These are phyloP conservation scores for Merodon equestris DNA, from an alignment of 2,888 invertebrate genomes.

Conservation along the genomic window DNA sequence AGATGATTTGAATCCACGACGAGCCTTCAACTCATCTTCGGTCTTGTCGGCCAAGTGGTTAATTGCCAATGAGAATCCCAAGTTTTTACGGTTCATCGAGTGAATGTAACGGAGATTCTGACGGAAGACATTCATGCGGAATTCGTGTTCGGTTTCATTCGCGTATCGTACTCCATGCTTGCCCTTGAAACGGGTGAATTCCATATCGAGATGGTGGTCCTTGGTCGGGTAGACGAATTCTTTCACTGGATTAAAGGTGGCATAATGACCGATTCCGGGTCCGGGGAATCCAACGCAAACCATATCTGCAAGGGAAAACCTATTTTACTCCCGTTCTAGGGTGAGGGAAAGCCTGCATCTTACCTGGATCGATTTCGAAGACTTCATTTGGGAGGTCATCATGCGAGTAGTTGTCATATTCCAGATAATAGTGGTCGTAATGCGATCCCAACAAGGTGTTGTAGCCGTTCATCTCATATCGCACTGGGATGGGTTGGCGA, in stretches of 20 bases:
- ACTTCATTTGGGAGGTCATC: slow-evolving; percentile 85
- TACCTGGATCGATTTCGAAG: slow-evolving; percentile 84
- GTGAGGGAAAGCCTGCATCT: slow-evolving; percentile 59
- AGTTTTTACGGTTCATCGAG: slow-evolving; percentile 88
- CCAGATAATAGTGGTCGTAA: slow-evolving; percentile 95
- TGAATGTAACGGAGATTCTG: slow-evolving; percentile 92
- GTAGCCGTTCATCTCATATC: slow-evolving; percentile 96
- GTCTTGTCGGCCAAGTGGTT: slow-evolving; percentile 94
- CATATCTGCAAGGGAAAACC: slow-evolving; percentile 79
- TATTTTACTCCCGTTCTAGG: not conserved
- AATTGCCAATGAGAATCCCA: slow-evolving; percentile 86
- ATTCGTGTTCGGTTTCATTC: slow-evolving; percentile 83
- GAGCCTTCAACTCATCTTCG: slow-evolving; percentile 86
- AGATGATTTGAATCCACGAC: slow-evolving; percentile 84
- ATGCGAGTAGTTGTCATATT: slow-evolving; percentile 85
- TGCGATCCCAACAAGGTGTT: slow-evolving; percentile 96
- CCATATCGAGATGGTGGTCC: slow-evolving; percentile 86
- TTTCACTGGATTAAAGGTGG: slow-evolving; percentile 95
- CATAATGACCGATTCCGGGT: slow-evolving; percentile 89
- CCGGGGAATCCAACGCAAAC: slow-evolving; percentile 91
- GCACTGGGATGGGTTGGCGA: slow-evolving; percentile 84
- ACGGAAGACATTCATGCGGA: slow-evolving; percentile 88
- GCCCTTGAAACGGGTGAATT: slow-evolving; percentile 86
- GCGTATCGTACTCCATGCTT: slow-evolving; percentile 86
- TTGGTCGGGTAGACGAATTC: slow-evolving; percentile 90